Evolutionary conservation across 2,888 invertebrate genomes (phyloP), one percentile per base, ranked within the genome.

Genomic region (Celastrina argiolus): DNA sequence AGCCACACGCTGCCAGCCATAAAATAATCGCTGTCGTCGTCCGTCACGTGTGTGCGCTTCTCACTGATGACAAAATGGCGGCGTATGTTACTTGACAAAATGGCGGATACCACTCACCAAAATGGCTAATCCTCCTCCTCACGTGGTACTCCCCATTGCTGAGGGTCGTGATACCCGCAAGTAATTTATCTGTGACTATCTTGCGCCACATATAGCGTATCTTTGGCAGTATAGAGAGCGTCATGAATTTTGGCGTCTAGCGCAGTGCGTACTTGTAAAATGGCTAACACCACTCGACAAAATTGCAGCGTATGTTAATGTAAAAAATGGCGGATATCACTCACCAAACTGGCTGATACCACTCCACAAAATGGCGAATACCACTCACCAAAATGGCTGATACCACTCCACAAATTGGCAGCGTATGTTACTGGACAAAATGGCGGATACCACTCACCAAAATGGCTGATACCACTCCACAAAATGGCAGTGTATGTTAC

Each of bases 21-120:
- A 82, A 97, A 99, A 84, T 99, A 99, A 83, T 99, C 99, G 71
- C 95, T 94, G 81, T 99, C 97, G 80, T 99, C 99, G 81, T 99
- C 99, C 58, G 96, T 97, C 6, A 98, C 96, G 78, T 93, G 94
- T 2, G 94, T 95, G 67, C 96, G 93, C 45, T 93, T 92, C 73
- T 94, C 94, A 78, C 96, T 96, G 73, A 16, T 64, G 65, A 45
- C 39, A 61, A 18, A 41, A 56, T 58, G 22, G 31, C 36, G 3
- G 1, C 51, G 22, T n/a, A 16, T 51, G 0, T 51, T 16, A 22
- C 12, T 36, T 1, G 22, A 51, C 51, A 51, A 51, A 51, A 41
- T n/a, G n/a, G n/a, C n/a, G n/a, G 16, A 41, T 14, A 12, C 2
- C 1, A n/a, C 41, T n/a, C 41, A 1, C n/a, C 41, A 41, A 41